Evolutionary conservation across 1,140 invertebrate species (phyloP).

Genomic region (Diabrotica virgifera): DNA sequence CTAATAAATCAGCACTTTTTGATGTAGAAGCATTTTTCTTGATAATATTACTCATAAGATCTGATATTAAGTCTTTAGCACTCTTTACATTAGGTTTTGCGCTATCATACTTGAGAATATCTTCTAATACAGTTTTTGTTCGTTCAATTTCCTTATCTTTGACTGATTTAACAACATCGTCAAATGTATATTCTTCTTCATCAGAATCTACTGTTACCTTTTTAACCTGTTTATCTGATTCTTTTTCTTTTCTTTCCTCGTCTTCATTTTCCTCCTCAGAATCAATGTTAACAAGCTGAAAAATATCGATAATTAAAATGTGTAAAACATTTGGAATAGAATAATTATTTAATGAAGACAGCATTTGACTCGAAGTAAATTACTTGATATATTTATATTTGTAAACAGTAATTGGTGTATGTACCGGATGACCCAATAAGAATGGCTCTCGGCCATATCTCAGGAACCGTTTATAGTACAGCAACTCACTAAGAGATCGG

Average conservation of each 20-base stretch:
- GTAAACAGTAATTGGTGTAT: too few relatives aligned
- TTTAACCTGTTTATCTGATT: conserved; percentile 39
- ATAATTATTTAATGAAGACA: conserved; percentile 26
- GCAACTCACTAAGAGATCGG: too few relatives aligned
- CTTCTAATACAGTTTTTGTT: conserved; percentile 38
- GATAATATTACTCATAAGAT: conserved; percentile 54
- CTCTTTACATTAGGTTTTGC: conserved; percentile 48
- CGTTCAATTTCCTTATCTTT: conserved; percentile 51
- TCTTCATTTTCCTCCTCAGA: conserved; percentile 29
- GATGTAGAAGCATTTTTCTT: conserved; percentile 11
- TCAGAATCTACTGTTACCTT: conserved; percentile 54
- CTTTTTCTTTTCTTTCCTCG: conserved; percentile 34
- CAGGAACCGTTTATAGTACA: too few relatives aligned
- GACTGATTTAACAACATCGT: conserved; percentile 65
- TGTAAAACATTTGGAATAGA: too few relatives aligned
- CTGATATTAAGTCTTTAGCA: conserved; percentile 59
- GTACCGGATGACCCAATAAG: too few relatives aligned
- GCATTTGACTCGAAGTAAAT: conserved; percentile 37
- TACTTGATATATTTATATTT: too few relatives aligned
- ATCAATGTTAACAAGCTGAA: conserved; percentile 14
- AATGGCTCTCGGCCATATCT: too few relatives aligned
- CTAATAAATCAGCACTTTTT: conserved; percentile 21
- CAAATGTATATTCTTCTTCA: conserved; percentile 66
- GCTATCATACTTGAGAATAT: conserved; percentile 39
- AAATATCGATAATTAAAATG: conserved; percentile 4